These are phyloP conservation scores for Sepiola atlantica DNA, from an alignment of 2,888 invertebrate genomes.

Conservation along the genomic window DNA sequence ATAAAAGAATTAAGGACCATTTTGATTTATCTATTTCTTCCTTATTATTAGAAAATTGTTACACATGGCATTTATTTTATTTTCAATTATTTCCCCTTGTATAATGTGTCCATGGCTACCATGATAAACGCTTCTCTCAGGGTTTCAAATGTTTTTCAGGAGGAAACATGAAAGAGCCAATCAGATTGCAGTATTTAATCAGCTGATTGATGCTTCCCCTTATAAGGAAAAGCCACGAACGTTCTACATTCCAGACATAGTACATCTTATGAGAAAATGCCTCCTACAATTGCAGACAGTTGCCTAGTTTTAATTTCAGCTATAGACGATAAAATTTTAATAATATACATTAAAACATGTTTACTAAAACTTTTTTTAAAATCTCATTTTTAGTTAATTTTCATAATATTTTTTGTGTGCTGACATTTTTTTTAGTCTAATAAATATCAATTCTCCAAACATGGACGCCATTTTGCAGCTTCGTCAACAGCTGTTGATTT, in stretches of 20 bases:
- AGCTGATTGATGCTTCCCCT: slow-evolving; percentile 62
- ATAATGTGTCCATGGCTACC: slow-evolving; percentile 41
- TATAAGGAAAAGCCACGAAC: slow-evolving; percentile 69
- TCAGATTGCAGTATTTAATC: slow-evolving; percentile 45
- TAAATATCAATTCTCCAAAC: not conserved
- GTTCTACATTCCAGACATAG: slow-evolving; percentile 71
- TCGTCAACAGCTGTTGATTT: slow-evolving; percentile 66
- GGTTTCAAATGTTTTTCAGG: not conserved
- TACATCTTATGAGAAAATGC: slow-evolving; percentile 52
- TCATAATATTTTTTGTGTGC: not conserved
- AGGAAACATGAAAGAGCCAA: not conserved
- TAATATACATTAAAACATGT: not conserved
- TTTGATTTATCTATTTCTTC: not conserved
- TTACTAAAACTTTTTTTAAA: not conserved
- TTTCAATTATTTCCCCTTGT: slow-evolving; percentile 39
- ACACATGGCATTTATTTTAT: not conserved
- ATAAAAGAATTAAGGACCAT: not conserved
- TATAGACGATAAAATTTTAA: not conserved
- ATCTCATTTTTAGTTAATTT: not conserved
- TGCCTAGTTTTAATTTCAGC: not conserved
- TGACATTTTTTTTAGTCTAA: accelerated
- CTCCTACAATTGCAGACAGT: not conserved
- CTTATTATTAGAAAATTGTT: not conserved
- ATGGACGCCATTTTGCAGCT: not conserved
- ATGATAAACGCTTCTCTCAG: not conserved